Percentiles rank a stretch among this genome's conserved stretches.
These are phyloP conservation scores for Mnemiopsis leidyi DNA, from an alignment of 37 sponge, comb jelly and placozoan species.

Conservation along the genomic window DNA sequence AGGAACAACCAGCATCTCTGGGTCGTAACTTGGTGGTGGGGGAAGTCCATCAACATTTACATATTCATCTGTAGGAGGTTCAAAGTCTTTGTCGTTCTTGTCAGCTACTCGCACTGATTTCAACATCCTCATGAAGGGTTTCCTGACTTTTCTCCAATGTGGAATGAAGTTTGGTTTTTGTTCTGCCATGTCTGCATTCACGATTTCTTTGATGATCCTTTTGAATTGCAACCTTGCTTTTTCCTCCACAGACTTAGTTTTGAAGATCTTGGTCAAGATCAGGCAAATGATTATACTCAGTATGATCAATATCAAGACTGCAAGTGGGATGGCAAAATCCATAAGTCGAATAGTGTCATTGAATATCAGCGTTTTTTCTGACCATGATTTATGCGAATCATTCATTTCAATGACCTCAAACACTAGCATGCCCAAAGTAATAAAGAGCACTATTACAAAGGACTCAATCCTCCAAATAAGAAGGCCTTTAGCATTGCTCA, in stretches of 20 bases:
- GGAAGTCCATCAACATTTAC: neutral
- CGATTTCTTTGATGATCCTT: neutral
- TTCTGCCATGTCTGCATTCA: neutral
- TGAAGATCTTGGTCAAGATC: neutral
- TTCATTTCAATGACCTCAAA: neutral
- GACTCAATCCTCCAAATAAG: constrained; percentile 28
- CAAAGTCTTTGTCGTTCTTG: constrained; percentile 33
- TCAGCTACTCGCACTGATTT: constrained; percentile 3
- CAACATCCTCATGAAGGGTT: neutral
- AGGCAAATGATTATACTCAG: neutral
- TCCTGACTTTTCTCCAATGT: neutral
- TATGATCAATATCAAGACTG: neutral
- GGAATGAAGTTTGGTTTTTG: constrained; percentile 18
- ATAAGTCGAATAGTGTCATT: neutral
- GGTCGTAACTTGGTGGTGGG: constrained; percentile 25
- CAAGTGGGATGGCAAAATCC: neutral
- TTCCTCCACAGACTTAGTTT: neutral
- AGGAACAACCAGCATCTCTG: neutral
- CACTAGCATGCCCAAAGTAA: neutral
- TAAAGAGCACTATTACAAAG: neutral
- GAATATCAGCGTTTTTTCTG: neutral
- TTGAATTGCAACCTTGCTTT: constrained; percentile 18
- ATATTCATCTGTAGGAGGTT: neutral
- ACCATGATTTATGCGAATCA: neutral
- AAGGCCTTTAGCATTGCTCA: neutral